A percentile compares a stretch with the other conserved stretches of the same genome.
Evolutionary conservation across 2,113 vertebrate species (phyloP).

Genomic region (Clarias gariepinus): DNA sequence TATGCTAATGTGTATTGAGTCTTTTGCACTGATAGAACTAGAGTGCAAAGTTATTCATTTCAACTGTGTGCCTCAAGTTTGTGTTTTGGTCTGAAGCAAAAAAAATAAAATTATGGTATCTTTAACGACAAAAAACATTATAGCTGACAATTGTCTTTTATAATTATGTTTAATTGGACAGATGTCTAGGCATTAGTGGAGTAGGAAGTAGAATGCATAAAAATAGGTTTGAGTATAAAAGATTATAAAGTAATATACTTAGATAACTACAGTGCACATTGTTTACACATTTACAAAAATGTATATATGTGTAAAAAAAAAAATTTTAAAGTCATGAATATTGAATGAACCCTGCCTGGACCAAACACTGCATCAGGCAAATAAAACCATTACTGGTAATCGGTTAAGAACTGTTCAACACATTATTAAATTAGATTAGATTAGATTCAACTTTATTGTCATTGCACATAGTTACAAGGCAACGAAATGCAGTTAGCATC

Average conservation of each 20-base stretch:
- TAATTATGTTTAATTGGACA: background rate
- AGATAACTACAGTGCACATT: background rate
- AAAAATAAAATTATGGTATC: background rate
- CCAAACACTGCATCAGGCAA: background rate
- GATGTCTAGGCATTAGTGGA: background rate
- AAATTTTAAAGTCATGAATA: background rate
- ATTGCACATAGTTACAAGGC: too few species aligned
- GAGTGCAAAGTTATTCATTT: conserved; percentile 22
- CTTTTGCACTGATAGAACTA: conserved; percentile 29
- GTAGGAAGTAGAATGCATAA: background rate
- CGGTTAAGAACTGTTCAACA: too few species aligned
- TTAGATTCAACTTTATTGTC: too few species aligned
- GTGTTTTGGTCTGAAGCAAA: background rate
- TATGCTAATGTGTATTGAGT: conserved; percentile 68
- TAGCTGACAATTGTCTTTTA: background rate
- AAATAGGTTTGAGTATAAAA: background rate
- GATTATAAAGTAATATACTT: background rate
- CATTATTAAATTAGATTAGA: too few species aligned
- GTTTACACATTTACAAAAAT: background rate
- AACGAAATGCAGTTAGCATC: too few species aligned
- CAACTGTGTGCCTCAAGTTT: conserved; percentile 11
- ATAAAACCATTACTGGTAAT: too few species aligned
- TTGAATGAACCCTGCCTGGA: background rate
- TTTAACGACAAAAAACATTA: background rate
- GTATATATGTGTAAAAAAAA: too few species aligned